Evolutionary conservation across 2,797 vertebrate genomes (phyloP).

Genomic region (Gadopsis marmoratus): DNA sequence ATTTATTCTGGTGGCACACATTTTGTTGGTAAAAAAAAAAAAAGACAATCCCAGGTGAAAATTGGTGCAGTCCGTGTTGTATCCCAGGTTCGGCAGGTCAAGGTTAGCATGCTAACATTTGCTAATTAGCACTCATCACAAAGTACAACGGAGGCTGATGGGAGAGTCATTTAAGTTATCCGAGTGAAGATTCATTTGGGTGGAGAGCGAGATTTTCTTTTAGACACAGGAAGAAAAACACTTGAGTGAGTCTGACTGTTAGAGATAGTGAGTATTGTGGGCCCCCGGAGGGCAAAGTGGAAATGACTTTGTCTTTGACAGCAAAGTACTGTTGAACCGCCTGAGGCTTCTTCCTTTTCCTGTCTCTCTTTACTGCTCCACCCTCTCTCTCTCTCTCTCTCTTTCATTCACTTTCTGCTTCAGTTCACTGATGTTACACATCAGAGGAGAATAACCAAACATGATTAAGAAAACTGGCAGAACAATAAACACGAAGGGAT

Average conservation of each 20-base stretch:
- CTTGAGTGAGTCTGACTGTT: constrained; percentile 53
- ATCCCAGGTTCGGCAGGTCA: no score
- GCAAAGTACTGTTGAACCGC: constrained; percentile 74
- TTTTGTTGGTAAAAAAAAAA: not conserved
- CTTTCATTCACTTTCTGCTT: constrained; percentile 49
- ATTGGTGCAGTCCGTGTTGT: not conserved
- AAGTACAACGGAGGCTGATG: not conserved
- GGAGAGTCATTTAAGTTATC: not conserved
- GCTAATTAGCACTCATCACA: not conserved
- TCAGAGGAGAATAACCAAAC: constrained; percentile 29
- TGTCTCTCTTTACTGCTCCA: constrained; percentile 35
- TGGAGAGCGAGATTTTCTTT: constrained; percentile 29
- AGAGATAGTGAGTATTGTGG: constrained; percentile 49
- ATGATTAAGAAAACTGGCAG: constrained; percentile 23
- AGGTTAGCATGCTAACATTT: not conserved
- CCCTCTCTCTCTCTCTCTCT: constrained; percentile 8
- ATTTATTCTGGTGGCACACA: not conserved
- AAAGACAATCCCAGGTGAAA: not conserved
- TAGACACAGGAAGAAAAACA: constrained; percentile 55
- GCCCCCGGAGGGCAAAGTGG: constrained; percentile 70
- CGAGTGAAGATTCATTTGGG: constrained; percentile 40
- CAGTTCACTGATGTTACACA: constrained; percentile 31
- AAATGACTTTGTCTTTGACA: constrained; percentile 81
- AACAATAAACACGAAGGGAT: constrained; percentile 18
- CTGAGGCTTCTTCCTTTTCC: constrained; percentile 62